Evolutionary conservation across 2,888 invertebrate species (phyloP).

Genomic region (Agrotis puta): DNA sequence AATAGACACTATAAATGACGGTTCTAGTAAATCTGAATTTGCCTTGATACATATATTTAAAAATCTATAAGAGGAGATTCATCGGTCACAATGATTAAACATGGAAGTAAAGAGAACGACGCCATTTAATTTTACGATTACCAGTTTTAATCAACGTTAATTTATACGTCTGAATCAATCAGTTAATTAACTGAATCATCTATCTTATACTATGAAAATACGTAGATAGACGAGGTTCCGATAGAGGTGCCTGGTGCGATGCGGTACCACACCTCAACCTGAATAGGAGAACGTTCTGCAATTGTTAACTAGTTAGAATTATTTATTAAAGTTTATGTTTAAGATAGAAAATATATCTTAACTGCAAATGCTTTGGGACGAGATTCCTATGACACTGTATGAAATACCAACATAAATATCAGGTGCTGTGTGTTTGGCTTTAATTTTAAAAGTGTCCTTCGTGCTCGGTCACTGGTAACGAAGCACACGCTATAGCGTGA

Average conservation of each 20-base stretch:
- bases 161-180: conserved; percentile 52
- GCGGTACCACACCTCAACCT: conserved; percentile 63
- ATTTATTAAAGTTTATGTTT: conserved; percentile 34
- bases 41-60: background rate
- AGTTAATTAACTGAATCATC: conserved; percentile 53
- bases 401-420: conserved; percentile 31
- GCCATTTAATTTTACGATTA: conserved; percentile 33
- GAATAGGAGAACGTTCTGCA: conserved; percentile 59
- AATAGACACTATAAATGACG: no score
- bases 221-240: conserved; percentile 41
- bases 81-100: background rate
- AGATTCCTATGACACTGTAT: conserved; percentile 36
- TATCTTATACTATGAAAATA: conserved; percentile 36
- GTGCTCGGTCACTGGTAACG: conserved; percentile 51
- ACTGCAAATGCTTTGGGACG: background rate
- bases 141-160: conserved; percentile 47
- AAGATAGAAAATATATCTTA: conserved; percentile 39
- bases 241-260: conserved; percentile 69
- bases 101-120: conserved; percentile 13
- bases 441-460: conserved; percentile 64
- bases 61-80: background rate
- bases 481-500: conserved; percentile 68
- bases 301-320: conserved; percentile 29
- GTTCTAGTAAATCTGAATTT: no score
- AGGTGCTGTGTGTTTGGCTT: conserved; percentile 47